Conservation (phyloP, 1,140 invertebrate genomes). For the Campoletis sonorensis region DNA sequence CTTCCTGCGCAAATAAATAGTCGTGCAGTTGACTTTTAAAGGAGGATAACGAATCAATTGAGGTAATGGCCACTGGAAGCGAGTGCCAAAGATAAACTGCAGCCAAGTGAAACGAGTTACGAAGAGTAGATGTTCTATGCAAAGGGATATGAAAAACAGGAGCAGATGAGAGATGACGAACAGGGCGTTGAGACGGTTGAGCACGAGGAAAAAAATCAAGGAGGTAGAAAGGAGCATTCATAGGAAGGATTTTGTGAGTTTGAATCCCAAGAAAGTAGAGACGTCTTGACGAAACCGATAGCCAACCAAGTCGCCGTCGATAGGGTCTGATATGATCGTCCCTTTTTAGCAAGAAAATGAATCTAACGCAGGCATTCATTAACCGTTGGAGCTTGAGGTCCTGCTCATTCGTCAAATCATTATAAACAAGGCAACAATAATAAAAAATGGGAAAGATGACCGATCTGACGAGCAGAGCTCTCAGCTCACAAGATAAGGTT, state of each 20-base stretch:
- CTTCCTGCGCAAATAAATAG: too few relatives aligned
- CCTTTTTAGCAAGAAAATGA: background rate
- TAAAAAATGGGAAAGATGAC: background rate
- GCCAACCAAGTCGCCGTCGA: background rate
- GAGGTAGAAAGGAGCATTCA: background rate
- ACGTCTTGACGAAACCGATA: background rate
- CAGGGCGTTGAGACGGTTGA: background rate
- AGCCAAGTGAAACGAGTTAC: too few relatives aligned
- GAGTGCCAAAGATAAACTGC: too few relatives aligned
- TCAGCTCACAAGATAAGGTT: background rate
- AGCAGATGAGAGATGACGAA: background rate
- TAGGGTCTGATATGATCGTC: background rate
- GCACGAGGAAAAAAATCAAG: background rate
- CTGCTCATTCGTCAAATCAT: background rate
- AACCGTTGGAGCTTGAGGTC: background rate
- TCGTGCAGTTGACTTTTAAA: too few relatives aligned
- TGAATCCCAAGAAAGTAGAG: background rate
- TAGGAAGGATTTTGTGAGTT: background rate
- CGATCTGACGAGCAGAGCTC: background rate
- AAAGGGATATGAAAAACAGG: background rate
- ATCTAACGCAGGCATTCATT: background rate
- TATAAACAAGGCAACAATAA: constrained; percentile 11
- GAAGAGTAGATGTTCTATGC: too few relatives aligned
- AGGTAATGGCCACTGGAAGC: too few relatives aligned
- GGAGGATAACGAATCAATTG: too few relatives aligned